A percentile compares a stretch with the other conserved stretches of the same genome.
Conservation (phyloP, 2,797 vertebrate species). For the Pantherophis alleghaniensis region DNA sequence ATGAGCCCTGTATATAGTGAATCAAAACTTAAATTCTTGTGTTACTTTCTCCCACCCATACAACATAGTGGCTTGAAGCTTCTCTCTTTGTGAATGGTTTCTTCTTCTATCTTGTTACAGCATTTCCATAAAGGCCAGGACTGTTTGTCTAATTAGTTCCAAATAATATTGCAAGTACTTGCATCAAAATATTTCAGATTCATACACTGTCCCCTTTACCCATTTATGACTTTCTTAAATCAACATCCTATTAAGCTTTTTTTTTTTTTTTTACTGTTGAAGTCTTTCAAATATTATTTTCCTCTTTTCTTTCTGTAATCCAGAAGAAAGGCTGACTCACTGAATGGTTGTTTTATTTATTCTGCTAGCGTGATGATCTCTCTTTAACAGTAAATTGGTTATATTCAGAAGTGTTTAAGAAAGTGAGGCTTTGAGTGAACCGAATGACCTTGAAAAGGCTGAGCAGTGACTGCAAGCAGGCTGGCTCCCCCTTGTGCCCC, state of each 20-base stretch:
- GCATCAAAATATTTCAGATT: not conserved
- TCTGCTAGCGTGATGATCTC: not conserved
- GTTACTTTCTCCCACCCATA: not conserved
- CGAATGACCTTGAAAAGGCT: not conserved
- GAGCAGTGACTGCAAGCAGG: not conserved
- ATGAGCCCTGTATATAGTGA: not conserved
- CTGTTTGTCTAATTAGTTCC: not conserved
- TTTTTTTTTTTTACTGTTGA: not conserved
- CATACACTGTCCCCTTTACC: not conserved
- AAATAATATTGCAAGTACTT: not conserved
- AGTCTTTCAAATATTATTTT: not conserved
- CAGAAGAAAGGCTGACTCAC: not conserved
- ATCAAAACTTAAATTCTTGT: not conserved
- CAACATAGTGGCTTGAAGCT: not conserved
- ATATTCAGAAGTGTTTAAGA: not conserved
- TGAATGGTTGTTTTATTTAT: not conserved
- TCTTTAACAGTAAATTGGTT: not conserved
- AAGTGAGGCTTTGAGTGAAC: not conserved
- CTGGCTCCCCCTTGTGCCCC: not conserved
- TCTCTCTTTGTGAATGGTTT: not conserved
- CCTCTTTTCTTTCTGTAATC: not conserved
- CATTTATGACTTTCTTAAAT: not conserved
- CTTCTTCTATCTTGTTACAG: not conserved
- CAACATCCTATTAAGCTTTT: not conserved
- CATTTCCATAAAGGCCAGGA: not conserved